A percentile compares a stretch with the other conserved stretches of the same genome.
Conservation (phyloP, 1,140 invertebrate genomes). For the Drosophila kanapiae region DNA sequence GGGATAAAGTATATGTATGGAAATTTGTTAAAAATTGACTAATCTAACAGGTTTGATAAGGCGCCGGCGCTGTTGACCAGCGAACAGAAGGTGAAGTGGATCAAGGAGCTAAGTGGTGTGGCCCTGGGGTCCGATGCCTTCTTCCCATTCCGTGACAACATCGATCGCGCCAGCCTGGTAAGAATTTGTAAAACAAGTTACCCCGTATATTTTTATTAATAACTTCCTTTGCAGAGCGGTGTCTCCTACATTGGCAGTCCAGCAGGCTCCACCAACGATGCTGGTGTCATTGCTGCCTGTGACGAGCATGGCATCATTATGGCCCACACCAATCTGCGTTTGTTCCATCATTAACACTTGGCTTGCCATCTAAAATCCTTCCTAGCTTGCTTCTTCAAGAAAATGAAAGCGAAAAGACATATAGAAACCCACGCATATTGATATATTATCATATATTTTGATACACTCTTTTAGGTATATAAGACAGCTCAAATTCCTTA, state of each 20-base stretch:
- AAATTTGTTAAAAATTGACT: not conserved
- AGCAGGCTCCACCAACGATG: conserved; percentile 96
- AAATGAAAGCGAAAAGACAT: not conserved
- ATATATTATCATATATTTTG: conserved; percentile 26
- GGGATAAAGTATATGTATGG: not conserved
- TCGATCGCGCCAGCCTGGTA: conserved; percentile 96
- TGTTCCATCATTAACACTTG: conserved; percentile 96
- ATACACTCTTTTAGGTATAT: conserved; percentile 11
- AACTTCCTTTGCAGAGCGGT: conserved; percentile 91
- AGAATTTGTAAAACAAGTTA: conserved; percentile 22
- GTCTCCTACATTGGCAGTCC: conserved; percentile 97
- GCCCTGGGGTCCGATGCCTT: conserved; percentile 99
- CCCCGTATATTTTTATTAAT: conserved; percentile 16
- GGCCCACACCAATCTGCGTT: conserved; percentile 95
- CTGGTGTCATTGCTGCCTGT: conserved; percentile 95
- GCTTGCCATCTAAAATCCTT: not conserved
- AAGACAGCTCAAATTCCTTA: conserved; percentile 13
- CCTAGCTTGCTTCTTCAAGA: not conserved
- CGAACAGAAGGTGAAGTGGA: conserved; percentile 92
- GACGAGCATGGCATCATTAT: conserved; percentile 96
- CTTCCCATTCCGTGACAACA: conserved; percentile 99
- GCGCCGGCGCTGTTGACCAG: conserved; percentile 90
- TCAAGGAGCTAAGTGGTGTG: conserved; percentile 92
- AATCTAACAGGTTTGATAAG: conserved; percentile 88
- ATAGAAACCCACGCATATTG: not conserved